phyloP scores from a whole-genome alignment of 2,797 vertebrate species.

The Threskiornis aethiopicus region DNA sequence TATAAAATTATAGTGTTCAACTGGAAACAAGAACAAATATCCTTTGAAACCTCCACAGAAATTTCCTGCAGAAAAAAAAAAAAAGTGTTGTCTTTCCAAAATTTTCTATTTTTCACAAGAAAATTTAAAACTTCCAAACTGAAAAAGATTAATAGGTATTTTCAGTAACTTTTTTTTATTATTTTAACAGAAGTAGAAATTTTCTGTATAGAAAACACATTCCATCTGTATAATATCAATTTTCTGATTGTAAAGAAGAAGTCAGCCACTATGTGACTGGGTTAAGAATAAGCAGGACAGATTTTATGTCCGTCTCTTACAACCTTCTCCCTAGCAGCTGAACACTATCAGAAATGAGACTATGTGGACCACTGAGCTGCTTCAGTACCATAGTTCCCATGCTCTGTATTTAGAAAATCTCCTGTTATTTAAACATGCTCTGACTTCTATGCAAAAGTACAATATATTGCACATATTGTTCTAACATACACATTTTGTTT shows the following conservation, averaged over 20 bases:
- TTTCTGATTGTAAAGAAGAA: neutral
- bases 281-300: slow-evolving; percentile 1
- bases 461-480: neutral
- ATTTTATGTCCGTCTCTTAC: neutral
- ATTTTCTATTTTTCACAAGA: neutral
- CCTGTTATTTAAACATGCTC: neutral
- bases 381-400: neutral
- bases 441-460: neutral
- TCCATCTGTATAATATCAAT: neutral
- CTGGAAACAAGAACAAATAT: slow-evolving; percentile 12
- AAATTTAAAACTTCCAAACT: neutral
- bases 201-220: neutral
- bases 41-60: neutral
- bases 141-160: neutral
- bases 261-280: neutral
- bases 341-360: neutral
- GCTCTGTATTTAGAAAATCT: neutral
- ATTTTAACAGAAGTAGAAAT: neutral
- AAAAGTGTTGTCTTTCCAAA: neutral
- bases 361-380: neutral
- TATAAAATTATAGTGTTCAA: slow-evolving; percentile 43
- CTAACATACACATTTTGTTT: neutral
- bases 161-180: neutral
- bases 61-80: neutral
- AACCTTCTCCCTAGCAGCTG: neutral